These are phyloP conservation scores for Camponotus floridanus DNA, from an alignment of 1,140 invertebrate genomes.

Conservation along the genomic window DNA sequence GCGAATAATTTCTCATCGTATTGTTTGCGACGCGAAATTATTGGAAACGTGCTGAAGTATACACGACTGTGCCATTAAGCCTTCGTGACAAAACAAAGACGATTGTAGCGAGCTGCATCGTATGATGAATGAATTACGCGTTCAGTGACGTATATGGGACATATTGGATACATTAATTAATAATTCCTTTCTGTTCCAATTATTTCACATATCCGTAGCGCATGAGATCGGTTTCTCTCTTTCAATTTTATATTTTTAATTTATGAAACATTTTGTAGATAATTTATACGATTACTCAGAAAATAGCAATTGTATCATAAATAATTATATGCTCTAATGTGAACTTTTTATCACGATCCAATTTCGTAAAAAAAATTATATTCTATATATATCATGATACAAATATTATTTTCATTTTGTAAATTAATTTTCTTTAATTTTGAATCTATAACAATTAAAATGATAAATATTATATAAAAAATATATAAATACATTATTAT, in stretches of 20 bases:
- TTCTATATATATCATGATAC: neutral
- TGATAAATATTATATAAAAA: too few relatives aligned
- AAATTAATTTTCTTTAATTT: too few relatives aligned
- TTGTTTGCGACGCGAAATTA: conserved; percentile 67
- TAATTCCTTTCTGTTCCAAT: neutral
- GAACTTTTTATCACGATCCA: neutral
- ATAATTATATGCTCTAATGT: neutral
- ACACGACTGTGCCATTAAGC: conserved; percentile 59
- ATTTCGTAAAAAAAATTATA: neutral
- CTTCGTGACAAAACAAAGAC: conserved; percentile 64
- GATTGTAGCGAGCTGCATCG: conserved; percentile 66
- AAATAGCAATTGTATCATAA: neutral
- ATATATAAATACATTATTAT: too few relatives aligned
- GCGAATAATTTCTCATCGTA: conserved; percentile 50
- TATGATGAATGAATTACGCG: conserved; percentile 62
- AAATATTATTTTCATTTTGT: neutral
- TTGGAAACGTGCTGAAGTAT: conserved; percentile 70
- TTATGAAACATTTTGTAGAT: neutral
- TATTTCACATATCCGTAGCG: neutral
- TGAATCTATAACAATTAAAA: too few relatives aligned
- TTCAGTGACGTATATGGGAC: neutral
- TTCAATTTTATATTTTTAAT: neutral
- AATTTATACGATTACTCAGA: neutral
- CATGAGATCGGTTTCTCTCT: neutral
- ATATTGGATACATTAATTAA: conserved; percentile 26